A percentile compares a stretch with the other conserved stretches of the same genome.
Conservation (phyloP, 1,140 invertebrate genomes). For the Macrotrachela quadricornifera region DNA sequence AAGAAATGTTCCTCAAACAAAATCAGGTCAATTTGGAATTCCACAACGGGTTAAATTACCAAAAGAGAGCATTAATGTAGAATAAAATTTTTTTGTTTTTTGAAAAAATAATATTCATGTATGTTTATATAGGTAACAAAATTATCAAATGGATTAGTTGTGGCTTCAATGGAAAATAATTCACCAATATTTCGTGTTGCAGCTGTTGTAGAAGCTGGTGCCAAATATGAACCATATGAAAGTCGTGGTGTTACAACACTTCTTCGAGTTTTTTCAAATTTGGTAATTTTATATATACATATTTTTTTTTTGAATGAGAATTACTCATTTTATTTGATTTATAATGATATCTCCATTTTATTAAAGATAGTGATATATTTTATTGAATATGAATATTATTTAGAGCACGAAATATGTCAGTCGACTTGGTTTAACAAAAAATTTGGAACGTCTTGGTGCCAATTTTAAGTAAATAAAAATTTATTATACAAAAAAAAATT, state of each 20-base stretch:
- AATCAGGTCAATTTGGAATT: too few relatives aligned
- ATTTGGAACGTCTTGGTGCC: slow-evolving; percentile 56
- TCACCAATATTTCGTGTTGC: slow-evolving; percentile 53
- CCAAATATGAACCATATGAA: slow-evolving; percentile 54
- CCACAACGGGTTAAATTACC: too few relatives aligned
- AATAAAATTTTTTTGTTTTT: too few relatives aligned
- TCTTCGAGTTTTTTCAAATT: slow-evolving; percentile 47
- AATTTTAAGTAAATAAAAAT: slow-evolving; percentile 37
- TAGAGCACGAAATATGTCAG: too few relatives aligned
- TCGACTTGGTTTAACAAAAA: slow-evolving; percentile 45
- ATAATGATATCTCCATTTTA: too few relatives aligned
- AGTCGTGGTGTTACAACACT: slow-evolving; percentile 52
- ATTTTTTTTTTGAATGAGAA: slow-evolving; percentile 25
- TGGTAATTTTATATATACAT: slow-evolving; percentile 25
- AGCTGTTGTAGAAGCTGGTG: slow-evolving; percentile 59
- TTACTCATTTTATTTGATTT: too few relatives aligned
- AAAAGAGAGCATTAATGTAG: too few relatives aligned
- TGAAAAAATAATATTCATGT: too few relatives aligned
- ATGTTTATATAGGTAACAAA: slow-evolving; percentile 16
- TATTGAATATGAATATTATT: too few relatives aligned
- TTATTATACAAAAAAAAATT: not conserved
- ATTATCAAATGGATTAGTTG: slow-evolving; percentile 46
- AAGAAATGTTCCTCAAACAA: too few relatives aligned
- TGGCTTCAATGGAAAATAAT: slow-evolving; percentile 49
- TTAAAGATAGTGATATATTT: too few relatives aligned